phyloP scores from a whole-genome alignment of 92 coral and sea anemone species.

The Heteractis magnifica region DNA sequence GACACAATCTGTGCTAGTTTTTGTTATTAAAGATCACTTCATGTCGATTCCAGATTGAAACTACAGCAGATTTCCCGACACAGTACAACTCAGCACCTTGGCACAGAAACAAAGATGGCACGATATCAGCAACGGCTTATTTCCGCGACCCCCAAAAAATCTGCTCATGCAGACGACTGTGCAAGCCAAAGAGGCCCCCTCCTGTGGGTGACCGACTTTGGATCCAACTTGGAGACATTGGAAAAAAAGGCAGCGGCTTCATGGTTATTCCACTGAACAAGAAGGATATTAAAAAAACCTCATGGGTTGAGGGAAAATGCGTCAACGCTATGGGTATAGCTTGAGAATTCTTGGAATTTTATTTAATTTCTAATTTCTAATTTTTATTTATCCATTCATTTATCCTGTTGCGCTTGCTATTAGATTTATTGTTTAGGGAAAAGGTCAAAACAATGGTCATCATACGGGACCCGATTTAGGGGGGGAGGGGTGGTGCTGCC shows the following conservation, averaged over 20 bases:
- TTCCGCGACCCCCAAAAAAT: slow-evolving; percentile 72
- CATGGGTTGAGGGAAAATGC: slow-evolving; percentile 88
- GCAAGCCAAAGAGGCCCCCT: slow-evolving; percentile 21
- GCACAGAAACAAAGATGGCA: slow-evolving; percentile 50
- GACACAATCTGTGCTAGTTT: too few species aligned
- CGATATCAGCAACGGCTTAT: slow-evolving; percentile 66
- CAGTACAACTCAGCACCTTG: slow-evolving; percentile 65
- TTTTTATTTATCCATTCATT: too few species aligned
- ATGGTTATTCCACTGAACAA: slow-evolving; percentile 54
- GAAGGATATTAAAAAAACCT: slow-evolving; percentile 42
- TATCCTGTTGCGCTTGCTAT: too few species aligned
- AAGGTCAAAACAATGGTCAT: too few species aligned
- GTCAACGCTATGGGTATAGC: slow-evolving; percentile 64
- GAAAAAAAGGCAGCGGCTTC: slow-evolving; percentile 6
- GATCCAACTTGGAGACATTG: slow-evolving; percentile 62
- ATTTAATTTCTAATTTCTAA: too few species aligned
- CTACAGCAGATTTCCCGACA: slow-evolving; percentile 50
- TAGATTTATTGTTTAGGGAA: not conserved
- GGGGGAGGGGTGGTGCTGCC: too few species aligned
- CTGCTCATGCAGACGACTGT: slow-evolving; percentile 39
- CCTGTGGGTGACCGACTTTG: slow-evolving; percentile 73
- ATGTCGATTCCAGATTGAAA: slow-evolving; percentile 28
- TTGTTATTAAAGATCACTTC: not conserved
- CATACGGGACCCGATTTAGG: too few species aligned
- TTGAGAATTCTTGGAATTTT: not conserved